Evolutionary conservation across 2,113 vertebrate genomes (phyloP), one percentile per base, ranked within the genome.

Genomic region (Aegotheles bennettii): DNA sequence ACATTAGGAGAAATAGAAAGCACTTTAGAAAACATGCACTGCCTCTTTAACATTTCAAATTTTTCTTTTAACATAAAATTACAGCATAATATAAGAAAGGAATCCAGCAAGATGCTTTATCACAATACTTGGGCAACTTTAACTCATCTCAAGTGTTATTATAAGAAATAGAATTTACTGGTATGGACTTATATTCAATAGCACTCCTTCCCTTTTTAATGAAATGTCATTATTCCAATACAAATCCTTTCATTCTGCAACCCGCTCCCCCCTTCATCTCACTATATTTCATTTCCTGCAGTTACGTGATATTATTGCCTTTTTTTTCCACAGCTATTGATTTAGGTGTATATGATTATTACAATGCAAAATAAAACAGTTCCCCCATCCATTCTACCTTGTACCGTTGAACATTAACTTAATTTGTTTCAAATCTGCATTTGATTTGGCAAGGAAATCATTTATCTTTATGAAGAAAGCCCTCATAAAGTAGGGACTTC

Each of bases 301-400:
- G 98, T 98, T 98, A 98, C 81, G 93, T 97, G 98, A 93, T 98
- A 99, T 99, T 99, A 99, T 98, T 99, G 98, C 98, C 98, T 98
- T 97, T 97, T 98, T 98, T 94, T 93, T 86, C 97, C 97, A 96
- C 96, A 97, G 98, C 98, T 99, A 99, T 99, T 99, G 99, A 99
- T 99, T 99, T 99, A 98, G 98, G 98, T 98, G 98, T 98, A 98
- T 98, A 98, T 98, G 97, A 98, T 98, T 99, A 99, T 99, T 99
- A 98, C 98, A 98, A 98, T 98, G 98, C 98, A 98, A 99, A 99
- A 99, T 98, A 98, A 98, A 98, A 97, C 95, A 98, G 97, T 97
- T 98, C 97, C 96, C 96, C 98, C 98, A 98, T 99, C 99, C 98
- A 98, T 99, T 99, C 99, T 98, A 98, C 98, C 98, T 99, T 99